These are phyloP conservation scores for Leptobrachium leishanense DNA, from an alignment of 2,113 vertebrate genomes.

Conservation along the genomic window DNA sequence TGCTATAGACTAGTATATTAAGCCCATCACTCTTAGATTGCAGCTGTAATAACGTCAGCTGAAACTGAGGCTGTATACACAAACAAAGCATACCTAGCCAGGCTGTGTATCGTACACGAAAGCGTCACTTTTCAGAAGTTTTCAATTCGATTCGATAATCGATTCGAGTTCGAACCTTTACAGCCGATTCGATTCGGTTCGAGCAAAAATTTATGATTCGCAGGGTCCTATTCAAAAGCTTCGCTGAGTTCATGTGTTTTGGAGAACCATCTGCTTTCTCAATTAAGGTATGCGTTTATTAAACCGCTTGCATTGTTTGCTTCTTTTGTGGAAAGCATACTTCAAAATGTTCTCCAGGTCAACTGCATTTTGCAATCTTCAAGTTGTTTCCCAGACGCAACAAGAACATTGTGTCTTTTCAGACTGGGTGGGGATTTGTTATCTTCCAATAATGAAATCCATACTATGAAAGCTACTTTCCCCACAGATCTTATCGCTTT, in stretches of 20 bases:
- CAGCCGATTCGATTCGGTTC: too few relatives aligned
- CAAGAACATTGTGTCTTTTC: constrained; percentile 63
- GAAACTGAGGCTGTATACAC: too few relatives aligned
- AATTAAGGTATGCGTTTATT: constrained; percentile 54
- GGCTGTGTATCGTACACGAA: too few relatives aligned
- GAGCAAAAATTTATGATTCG: too few relatives aligned
- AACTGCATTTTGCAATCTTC: constrained; percentile 57
- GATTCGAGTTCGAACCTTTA: too few relatives aligned
- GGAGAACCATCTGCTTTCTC: constrained; percentile 55
- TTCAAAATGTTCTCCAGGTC: constrained; percentile 51
- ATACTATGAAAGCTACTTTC: constrained; percentile 48
- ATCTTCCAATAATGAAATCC: constrained; percentile 65
- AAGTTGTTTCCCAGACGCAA: constrained; percentile 57
- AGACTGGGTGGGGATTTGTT: constrained; percentile 59
- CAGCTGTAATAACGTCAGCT: too few relatives aligned
- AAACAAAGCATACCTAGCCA: too few relatives aligned
- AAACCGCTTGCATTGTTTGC: constrained; percentile 57
- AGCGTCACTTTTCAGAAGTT: too few relatives aligned
- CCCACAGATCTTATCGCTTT: constrained; percentile 66
- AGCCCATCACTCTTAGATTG: too few relatives aligned
- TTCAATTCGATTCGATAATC: too few relatives aligned
- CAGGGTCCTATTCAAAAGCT: not conserved
- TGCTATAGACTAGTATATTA: too few relatives aligned
- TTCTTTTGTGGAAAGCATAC: constrained; percentile 47
- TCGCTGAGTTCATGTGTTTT: constrained; percentile 1